A percentile compares a stretch with the other conserved stretches of the same genome.
phyloP scores from a whole-genome alignment of 2,888 invertebrate species.

The Odontocerum albicorne region DNA sequence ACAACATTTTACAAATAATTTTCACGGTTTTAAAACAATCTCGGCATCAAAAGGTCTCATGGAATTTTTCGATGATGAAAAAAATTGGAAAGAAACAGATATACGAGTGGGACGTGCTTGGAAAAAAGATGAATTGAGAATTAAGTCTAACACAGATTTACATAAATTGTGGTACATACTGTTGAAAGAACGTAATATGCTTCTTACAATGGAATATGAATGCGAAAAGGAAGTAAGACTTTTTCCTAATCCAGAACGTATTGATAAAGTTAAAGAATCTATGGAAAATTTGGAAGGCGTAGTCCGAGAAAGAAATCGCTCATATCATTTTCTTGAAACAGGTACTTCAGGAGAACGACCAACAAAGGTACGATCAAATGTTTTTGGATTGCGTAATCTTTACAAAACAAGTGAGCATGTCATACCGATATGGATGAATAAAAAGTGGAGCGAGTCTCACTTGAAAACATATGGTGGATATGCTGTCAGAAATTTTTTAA shows the following conservation, averaged over 20 bases:
- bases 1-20: not conserved
- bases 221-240: slow-evolving; percentile 64
- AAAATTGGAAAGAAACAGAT: slow-evolving; percentile 78
- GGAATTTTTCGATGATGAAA: slow-evolving; percentile 88
- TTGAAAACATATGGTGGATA: slow-evolving; percentile 55
- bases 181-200: slow-evolving; percentile 95
- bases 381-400: slow-evolving; percentile 62
- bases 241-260: slow-evolving; percentile 90
- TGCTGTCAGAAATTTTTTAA: slow-evolving; percentile 65
- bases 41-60: slow-evolving; percentile 58
- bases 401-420: slow-evolving; percentile 63
- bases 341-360: slow-evolving; percentile 83
- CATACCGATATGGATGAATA: slow-evolving; percentile 69
- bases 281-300: slow-evolving; percentile 93
- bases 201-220: slow-evolving; percentile 92
- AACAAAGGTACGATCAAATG: slow-evolving; percentile 57
- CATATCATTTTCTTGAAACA: slow-evolving; percentile 87
- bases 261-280: slow-evolving; percentile 92
- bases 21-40: slow-evolving; percentile 44
- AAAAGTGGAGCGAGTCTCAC: slow-evolving; percentile 62
- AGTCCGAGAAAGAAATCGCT: slow-evolving; percentile 88
- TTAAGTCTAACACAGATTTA: slow-evolving; percentile 93
- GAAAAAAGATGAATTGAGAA: slow-evolving; percentile 85
- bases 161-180: slow-evolving; percentile 94
- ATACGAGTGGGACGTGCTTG: slow-evolving; percentile 85